Conservation (phyloP, 2,113 vertebrate species). For the Pituophis catenifer region DNA sequence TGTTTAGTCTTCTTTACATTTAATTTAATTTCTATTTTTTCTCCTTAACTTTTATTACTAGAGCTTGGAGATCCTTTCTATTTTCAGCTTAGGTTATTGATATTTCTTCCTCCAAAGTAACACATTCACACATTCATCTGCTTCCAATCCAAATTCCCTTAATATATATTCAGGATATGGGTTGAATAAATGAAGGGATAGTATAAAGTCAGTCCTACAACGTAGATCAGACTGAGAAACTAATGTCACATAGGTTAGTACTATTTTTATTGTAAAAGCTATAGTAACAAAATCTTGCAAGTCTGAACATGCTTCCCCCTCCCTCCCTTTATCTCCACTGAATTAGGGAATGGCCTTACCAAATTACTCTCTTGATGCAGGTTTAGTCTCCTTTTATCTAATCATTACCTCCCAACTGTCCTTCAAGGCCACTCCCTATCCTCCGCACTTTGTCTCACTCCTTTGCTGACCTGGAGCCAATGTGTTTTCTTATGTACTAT, state of each 20-base stretch:
- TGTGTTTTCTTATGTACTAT: not conserved
- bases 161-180: not conserved
- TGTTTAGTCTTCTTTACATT: not conserved
- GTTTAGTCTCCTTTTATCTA: not conserved
- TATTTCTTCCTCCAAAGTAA: not conserved
- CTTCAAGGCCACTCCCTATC: not conserved
- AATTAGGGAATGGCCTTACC: not conserved
- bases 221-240: not conserved
- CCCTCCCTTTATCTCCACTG: not conserved
- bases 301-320: not conserved
- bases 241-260: not conserved
- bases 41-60: not conserved
- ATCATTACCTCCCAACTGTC: not conserved
- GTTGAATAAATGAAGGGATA: not conserved
- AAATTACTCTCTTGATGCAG: not conserved
- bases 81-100: not conserved
- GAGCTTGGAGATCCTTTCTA: not conserved
- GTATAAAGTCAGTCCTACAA: not conserved
- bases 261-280: not conserved
- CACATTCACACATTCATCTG: not conserved
- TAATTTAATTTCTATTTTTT: not conserved
- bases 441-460: not conserved
- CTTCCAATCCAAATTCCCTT: not conserved
- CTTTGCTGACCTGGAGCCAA: not conserved
- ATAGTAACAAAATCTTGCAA: not conserved